Conservation (phyloP, 2,113 vertebrate genomes). For the Hippocampus comes region DNA sequence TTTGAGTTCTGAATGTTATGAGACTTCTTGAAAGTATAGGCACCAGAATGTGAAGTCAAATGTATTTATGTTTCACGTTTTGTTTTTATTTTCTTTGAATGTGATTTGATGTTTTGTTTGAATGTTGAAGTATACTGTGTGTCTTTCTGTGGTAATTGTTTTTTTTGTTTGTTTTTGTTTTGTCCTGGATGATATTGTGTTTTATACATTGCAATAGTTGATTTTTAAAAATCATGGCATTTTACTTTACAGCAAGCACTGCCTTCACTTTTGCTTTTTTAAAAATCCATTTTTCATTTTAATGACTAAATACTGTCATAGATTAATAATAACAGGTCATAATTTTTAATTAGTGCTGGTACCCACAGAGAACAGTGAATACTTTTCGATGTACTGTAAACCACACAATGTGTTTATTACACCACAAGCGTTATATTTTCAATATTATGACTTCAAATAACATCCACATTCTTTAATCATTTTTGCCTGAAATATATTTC, state of each 20-base stretch:
- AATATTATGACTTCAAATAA: background rate
- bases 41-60: conserved; percentile 53
- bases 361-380: background rate
- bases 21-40: conserved; percentile 64
- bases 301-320: background rate
- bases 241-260: background rate
- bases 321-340: background rate
- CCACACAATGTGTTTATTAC: background rate
- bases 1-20: conserved; percentile 52
- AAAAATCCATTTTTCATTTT: background rate
- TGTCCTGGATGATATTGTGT: background rate
- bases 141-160: conserved; percentile 7
- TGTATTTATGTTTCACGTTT: conserved; percentile 16
- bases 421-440: background rate
- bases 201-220: background rate
- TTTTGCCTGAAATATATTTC: background rate
- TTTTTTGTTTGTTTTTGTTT: background rate
- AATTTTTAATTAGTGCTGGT: background rate
- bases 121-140: conserved; percentile 11
- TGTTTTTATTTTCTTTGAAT: too few species aligned
- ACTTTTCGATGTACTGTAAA: too few species aligned
- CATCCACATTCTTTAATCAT: background rate
- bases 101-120: background rate
- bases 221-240: background rate
- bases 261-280: background rate